Evolutionary conservation across 2,797 vertebrate genomes (phyloP).

Genomic region (Chiroxiphia lanceolata): DNA sequence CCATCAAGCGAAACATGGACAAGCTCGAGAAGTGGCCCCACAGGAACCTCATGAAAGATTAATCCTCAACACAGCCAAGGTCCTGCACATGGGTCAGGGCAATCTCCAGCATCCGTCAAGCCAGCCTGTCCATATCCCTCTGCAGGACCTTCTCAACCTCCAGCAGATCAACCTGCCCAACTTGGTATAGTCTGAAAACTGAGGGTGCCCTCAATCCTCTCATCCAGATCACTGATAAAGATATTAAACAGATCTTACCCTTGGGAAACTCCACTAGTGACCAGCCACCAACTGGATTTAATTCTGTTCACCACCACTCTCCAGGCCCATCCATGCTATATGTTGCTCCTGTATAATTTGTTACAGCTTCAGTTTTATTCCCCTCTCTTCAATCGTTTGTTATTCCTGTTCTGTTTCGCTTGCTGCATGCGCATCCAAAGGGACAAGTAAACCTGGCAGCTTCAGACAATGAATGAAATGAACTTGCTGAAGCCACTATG

Average conservation of each 20-base stretch:
- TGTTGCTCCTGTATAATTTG: background rate
- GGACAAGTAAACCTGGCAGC: background rate
- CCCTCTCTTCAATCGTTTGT: background rate
- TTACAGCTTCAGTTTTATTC: background rate
- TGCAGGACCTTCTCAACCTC: background rate
- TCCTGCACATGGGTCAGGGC: background rate
- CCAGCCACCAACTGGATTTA: background rate
- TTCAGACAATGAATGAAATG: background rate
- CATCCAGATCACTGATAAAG: background rate
- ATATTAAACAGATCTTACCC: background rate
- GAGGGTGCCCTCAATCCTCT: background rate
- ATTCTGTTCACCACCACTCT: background rate
- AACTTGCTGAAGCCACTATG: background rate
- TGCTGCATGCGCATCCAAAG: background rate
- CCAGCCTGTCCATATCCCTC: background rate
- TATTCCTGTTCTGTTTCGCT: background rate
- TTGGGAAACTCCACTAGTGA: background rate
- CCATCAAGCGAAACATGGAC: background rate
- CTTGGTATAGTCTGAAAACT: background rate
- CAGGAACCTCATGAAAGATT: background rate
- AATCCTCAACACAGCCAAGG: background rate
- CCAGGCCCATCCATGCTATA: background rate
- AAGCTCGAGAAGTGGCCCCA: fast-evolving
- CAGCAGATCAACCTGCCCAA: background rate
- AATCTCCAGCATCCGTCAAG: background rate